Percentiles rank a stretch among this genome's conserved stretches.
Evolutionary conservation across 2,113 vertebrate genomes (phyloP).

Genomic region (Nothoprocta perdicaria): DNA sequence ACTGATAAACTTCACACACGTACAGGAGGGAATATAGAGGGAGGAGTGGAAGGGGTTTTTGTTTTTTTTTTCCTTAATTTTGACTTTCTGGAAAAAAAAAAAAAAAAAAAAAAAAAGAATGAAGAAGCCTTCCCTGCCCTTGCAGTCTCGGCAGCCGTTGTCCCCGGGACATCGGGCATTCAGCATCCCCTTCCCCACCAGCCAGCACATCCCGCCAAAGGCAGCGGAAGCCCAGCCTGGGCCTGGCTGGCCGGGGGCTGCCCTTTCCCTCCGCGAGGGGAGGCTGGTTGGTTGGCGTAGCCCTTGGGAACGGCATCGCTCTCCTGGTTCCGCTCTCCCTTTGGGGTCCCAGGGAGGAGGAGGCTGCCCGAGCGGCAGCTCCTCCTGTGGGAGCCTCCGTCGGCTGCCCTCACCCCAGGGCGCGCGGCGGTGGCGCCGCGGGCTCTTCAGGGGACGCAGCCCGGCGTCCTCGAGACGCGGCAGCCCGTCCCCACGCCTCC

Average conservation of each 20-base stretch:
- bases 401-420: background rate
- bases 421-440: background rate
- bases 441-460: background rate
- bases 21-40: constrained; percentile 66
- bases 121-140: background rate
- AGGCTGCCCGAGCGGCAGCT: background rate
- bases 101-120: background rate
- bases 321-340: accelerated
- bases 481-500: background rate
- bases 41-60: background rate
- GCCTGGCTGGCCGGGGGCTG: accelerated
- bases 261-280: background rate
- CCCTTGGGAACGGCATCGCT: accelerated
- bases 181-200: background rate
- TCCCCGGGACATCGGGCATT: constrained; percentile 16
- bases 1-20: constrained; percentile 73
- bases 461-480: background rate
- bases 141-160: constrained; percentile 9
- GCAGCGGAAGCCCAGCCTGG: background rate
- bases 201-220: background rate
- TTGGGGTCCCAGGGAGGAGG: background rate
- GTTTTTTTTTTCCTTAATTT: constrained; percentile 56
- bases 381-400: background rate
- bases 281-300: background rate
- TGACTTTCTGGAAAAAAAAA: constrained; percentile 29